Base-by-base conservation (phyloP, 2,113 vertebrate species). In the Leptodactylus fuscus region DNA sequence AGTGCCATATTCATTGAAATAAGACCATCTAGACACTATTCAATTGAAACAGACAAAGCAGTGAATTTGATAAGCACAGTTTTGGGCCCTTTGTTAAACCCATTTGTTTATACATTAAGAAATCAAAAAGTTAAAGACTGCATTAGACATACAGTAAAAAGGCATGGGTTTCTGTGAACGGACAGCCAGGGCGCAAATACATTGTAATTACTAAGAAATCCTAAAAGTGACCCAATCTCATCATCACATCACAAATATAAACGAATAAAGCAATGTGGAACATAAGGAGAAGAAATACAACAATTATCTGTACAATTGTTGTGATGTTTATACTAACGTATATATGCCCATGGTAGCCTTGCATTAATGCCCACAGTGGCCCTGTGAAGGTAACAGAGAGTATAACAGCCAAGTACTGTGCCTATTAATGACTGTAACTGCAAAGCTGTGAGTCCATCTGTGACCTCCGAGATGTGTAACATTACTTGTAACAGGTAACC, bases 81-180 rank as follows among this genome's bases (percentile, higher is more conserved):
- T 48, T 76, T 93, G 58, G 89, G 90, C 7, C 89, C 90, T 0
- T 9, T 91, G 58, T 38, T 92, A 87, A 94, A 94, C 44, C 92
- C 91, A 49, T 93, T 94, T 87, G 90, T 94, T 87, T 94, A 91
- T 49, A 91, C 90, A 0, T 89, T 93, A 60, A 91, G 91, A 53
- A 94, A 91, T 77, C 89, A 89, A 76, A 91, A 92, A 55, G 91
- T 92, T 65, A 91, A 90, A 67, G 85, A 91, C 0, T 88, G 89
- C 41, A 83, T 91, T 34, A 84, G 58, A 32, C 85, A 90, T 29
- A 67, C 88, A 0, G 0, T 77, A 22, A 74, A n/a, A 44, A 27
- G 49, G 13, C 4, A 44, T 4, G 41, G 4, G 4, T 44, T 44
- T 44, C 16, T 34, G 3, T 69, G 15, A 49, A 41, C n/a, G 10